Conservation (phyloP, 2,888 invertebrate genomes). For the Lochmaea capreae region DNA sequence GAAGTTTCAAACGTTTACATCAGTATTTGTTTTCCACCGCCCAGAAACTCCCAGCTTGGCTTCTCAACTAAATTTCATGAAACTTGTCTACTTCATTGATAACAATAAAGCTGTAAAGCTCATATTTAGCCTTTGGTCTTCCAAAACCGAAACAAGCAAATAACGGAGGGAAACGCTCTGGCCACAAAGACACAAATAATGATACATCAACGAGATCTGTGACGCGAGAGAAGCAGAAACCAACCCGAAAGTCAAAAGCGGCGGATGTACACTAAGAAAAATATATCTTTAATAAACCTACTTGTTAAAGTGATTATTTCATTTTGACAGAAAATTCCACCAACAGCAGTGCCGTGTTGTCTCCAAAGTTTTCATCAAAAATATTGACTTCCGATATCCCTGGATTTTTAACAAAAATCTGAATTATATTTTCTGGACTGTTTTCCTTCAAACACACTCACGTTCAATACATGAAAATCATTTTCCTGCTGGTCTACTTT, state of each 20-base stretch:
- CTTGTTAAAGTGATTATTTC: background rate
- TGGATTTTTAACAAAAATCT: too few species aligned
- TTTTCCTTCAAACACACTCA: too few species aligned
- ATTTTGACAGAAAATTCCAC: too few species aligned
- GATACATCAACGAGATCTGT: background rate
- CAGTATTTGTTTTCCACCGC: background rate
- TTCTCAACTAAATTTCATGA: background rate
- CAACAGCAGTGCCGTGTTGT: too few species aligned
- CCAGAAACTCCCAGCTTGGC: background rate
- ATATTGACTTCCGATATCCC: too few species aligned
- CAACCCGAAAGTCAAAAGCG: background rate
- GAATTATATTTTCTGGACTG: too few species aligned
- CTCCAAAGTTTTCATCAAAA: too few species aligned
- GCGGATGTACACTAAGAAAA: background rate
- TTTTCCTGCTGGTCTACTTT: too few species aligned
- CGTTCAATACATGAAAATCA: too few species aligned
- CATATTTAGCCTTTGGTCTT: background rate
- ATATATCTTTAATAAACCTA: background rate
- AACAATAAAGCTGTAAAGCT: slow-evolving; percentile 4
- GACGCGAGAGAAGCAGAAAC: background rate
- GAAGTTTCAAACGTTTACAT: background rate
- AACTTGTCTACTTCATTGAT: background rate
- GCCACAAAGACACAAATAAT: background rate
- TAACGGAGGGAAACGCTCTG: background rate
- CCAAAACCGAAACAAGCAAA: background rate